phyloP scores from a whole-genome alignment of 1,140 invertebrate genomes.

The silkworm (Bombyx mori) region DNA sequence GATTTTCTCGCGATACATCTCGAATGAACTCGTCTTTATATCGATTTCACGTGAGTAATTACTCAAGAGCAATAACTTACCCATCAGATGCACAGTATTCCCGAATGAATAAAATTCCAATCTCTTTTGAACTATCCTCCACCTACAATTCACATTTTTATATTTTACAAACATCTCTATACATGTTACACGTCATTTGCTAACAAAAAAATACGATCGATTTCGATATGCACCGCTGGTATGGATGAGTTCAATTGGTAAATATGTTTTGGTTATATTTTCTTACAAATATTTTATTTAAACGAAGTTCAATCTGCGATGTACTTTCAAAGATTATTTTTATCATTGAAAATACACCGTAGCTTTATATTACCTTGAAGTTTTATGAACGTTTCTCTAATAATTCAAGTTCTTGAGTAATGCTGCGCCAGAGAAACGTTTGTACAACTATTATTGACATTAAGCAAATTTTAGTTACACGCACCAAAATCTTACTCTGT shows the following conservation, averaged over 20 bases:
- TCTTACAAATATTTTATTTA: conserved; percentile 15
- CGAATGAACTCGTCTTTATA: neutral
- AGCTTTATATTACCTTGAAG: conserved; percentile 13
- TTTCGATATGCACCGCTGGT: conserved; percentile 67
- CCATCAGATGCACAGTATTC: neutral
- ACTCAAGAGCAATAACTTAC: conserved; percentile 30
- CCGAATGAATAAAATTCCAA: no score
- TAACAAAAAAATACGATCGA: no score
- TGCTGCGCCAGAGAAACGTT: neutral
- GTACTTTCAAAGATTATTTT: conserved; percentile 16
- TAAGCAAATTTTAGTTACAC: no score
- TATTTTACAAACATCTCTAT: no score
- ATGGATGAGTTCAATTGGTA: conserved; percentile 64
- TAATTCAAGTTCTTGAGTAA: conserved; percentile 2
- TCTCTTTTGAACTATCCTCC: no score
- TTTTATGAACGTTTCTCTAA: conserved; percentile 18
- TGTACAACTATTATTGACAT: neutral
- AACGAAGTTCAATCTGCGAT: conserved; percentile 10
- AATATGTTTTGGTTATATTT: conserved; percentile 30
- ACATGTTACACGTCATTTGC: no score
- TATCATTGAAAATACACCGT: conserved; percentile 20
- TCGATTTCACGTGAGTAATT: conserved; percentile 27
- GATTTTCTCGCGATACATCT: conserved; percentile 26
- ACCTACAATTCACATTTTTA: no score
- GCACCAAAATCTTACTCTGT: no score